phyloP scores from a whole-genome alignment of 2,888 invertebrate species.

The Limnephilus auricula region DNA sequence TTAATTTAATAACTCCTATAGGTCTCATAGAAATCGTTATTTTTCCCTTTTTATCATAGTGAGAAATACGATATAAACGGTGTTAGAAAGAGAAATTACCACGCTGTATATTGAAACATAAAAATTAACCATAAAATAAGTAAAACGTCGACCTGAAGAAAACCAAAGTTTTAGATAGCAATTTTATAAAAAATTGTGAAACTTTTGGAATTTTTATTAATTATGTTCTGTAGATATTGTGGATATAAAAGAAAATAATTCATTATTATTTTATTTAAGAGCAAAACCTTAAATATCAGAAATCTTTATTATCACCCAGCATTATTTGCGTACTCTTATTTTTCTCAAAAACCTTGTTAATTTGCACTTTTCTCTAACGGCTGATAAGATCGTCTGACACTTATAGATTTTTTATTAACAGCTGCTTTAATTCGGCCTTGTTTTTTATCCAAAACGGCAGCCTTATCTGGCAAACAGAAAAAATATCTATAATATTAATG shows the following conservation, averaged over 20 bases:
- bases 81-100: too few species aligned
- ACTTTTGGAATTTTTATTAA: too few species aligned
- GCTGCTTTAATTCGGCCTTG: not conserved
- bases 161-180: too few species aligned
- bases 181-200: too few species aligned
- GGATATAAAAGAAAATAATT: not conserved
- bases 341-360: not conserved
- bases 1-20: too few species aligned
- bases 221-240: not conserved
- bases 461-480: not conserved
- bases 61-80: too few species aligned
- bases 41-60: too few species aligned
- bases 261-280: not conserved
- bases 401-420: not conserved
- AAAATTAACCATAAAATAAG: too few species aligned
- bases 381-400: not conserved
- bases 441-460: not conserved
- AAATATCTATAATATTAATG: not conserved
- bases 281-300: not conserved
- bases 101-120: too few species aligned
- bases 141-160: too few species aligned
- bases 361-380: not conserved
- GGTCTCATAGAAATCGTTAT: too few species aligned
- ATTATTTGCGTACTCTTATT: not conserved
- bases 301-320: not conserved